phyloP scores from a whole-genome alignment of 2,113 vertebrate species.

The Cettia cetti region DNA sequence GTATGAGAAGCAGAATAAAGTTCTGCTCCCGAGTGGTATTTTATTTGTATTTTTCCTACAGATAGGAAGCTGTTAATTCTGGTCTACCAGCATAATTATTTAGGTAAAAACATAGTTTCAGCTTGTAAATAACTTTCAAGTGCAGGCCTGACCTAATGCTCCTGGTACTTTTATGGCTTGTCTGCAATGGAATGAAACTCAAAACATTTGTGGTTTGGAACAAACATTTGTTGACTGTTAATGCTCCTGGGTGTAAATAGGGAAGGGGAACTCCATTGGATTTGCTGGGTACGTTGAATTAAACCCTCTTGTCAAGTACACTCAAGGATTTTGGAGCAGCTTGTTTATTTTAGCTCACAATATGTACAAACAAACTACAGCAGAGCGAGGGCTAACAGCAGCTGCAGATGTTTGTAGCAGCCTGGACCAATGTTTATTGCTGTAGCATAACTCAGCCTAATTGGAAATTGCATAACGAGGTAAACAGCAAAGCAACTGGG shows the following conservation, averaged over 20 bases:
- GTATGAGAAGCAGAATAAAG: background rate
- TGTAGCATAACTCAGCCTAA: background rate
- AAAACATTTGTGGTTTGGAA: conserved; percentile 35
- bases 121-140: background rate
- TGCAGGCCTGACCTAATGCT: background rate
- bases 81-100: background rate
- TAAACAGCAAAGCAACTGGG: background rate
- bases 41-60: background rate
- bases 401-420: background rate
- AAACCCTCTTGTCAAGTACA: background rate
- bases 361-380: background rate
- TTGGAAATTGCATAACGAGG: background rate
- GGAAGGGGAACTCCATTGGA: background rate
- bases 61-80: background rate
- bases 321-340: background rate
- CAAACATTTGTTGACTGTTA: background rate
- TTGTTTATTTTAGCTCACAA: conserved; percentile 16
- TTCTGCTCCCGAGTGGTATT: background rate
- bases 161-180: background rate
- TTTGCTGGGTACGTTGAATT: background rate
- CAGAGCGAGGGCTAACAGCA: background rate
- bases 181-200: background rate
- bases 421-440: background rate
- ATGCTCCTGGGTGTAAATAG: background rate
- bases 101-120: background rate